Conservation (phyloP, 2,888 invertebrate genomes). For the Lasioglossum figueresi region DNA sequence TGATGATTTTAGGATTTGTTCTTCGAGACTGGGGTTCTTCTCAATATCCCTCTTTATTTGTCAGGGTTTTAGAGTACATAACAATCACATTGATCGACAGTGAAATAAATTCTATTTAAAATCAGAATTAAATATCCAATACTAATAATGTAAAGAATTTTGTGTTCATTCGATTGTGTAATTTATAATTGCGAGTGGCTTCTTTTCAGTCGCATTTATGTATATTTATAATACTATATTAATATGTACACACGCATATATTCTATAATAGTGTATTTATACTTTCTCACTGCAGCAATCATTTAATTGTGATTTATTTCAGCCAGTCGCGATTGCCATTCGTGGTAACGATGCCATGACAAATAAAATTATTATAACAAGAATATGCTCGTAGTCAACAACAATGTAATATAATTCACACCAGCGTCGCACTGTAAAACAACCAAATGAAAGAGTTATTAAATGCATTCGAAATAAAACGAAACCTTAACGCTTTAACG, state of each 20-base stretch:
- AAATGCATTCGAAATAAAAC: not conserved
- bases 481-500: not conserved
- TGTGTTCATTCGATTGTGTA: too few relatives aligned
- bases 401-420: not conserved
- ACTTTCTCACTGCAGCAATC: not conserved
- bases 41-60: not conserved
- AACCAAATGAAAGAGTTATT: not conserved
- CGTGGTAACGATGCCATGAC: not conserved
- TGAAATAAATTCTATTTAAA: not conserved
- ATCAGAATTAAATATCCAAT: not conserved
- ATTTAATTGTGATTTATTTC: not conserved
- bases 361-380: not conserved
- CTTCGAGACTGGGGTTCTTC: not conserved
- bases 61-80: not conserved
- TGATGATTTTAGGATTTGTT: not conserved
- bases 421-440: not conserved
- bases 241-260: too few relatives aligned
- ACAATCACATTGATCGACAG: too few relatives aligned
- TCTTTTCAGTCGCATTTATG: too few relatives aligned
- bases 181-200: too few relatives aligned
- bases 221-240: too few relatives aligned
- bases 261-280: too few relatives aligned
- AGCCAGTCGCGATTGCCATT: not conserved
- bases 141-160: too few relatives aligned
- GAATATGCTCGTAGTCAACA: too few relatives aligned